phyloP scores from a whole-genome alignment of 1,140 invertebrate genomes.

The Procambarus clarkii region DNA sequence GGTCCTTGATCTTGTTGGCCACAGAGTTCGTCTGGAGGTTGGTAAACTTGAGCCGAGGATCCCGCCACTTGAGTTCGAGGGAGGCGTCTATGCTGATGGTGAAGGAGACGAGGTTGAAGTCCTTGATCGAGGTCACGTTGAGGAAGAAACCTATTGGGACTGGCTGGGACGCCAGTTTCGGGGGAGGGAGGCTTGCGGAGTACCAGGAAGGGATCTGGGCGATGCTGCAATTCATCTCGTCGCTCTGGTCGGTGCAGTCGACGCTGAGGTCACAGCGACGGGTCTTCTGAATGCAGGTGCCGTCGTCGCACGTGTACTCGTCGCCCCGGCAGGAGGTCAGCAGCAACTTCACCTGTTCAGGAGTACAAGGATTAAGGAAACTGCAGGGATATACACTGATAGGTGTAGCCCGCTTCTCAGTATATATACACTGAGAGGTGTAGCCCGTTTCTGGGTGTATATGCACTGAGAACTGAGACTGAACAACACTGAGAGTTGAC shows the following conservation, averaged over 20 bases:
- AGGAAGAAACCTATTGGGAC: neutral
- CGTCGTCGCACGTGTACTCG: constrained; percentile 63
- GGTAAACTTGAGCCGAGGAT: constrained; percentile 20
- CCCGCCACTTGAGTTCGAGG: constrained; percentile 12
- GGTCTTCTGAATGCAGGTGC: constrained; percentile 43
- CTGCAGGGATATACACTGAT: no score
- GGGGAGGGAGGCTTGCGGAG: constrained; percentile 16
- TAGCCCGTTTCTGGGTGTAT: no score
- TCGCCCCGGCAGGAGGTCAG: neutral
- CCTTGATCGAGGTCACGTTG: constrained; percentile 29
- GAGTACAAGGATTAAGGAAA: no score
- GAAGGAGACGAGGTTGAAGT: constrained; percentile 27
- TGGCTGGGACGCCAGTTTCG: neutral
- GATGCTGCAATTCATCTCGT: constrained; percentile 73
- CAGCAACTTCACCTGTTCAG: neutral
- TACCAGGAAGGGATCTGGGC: neutral
- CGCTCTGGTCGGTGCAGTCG: constrained; percentile 52
- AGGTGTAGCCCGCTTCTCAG: no score
- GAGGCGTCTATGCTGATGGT: neutral
- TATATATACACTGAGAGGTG: no score
- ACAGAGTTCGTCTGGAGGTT: constrained; percentile 16
- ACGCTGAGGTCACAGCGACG: constrained; percentile 54
- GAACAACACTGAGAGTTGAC: no score
- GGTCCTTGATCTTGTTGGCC: constrained; percentile 30
- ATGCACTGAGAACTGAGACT: no score